Percentiles rank a stretch among this genome's conserved stretches.
phyloP scores from a whole-genome alignment of 37 sponge, comb jelly and placozoan species.

The Axinella damicornis region DNA sequence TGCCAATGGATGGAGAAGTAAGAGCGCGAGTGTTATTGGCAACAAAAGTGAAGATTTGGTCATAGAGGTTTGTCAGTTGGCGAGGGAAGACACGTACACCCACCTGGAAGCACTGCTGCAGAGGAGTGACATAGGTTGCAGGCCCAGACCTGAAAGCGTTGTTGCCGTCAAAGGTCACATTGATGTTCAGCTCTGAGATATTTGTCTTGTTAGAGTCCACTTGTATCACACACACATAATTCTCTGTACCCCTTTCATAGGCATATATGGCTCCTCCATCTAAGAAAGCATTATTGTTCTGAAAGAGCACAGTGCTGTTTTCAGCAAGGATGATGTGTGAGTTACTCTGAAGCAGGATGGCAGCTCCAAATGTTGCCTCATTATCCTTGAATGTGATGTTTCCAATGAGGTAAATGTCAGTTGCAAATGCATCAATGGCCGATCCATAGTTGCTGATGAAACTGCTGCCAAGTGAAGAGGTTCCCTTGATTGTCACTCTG shows the following conservation, averaged over 20 bases:
- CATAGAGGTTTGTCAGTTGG: not conserved
- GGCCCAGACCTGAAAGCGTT: too few relatives aligned
- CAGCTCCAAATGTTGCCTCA: not conserved
- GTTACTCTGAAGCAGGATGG: not conserved
- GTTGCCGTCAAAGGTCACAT: too few relatives aligned
- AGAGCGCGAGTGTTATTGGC: not conserved
- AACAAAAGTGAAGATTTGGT: not conserved
- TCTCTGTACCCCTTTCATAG: not conserved
- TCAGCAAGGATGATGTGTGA: slow-evolving; percentile 13
- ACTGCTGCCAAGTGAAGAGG: not conserved
- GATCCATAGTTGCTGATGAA: not conserved
- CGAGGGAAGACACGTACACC: slow-evolving; percentile 7
- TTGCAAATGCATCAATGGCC: slow-evolving; percentile 7
- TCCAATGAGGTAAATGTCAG: slow-evolving; percentile 7
- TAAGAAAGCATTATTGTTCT: slow-evolving; percentile 12
- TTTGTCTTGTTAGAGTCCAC: slow-evolving; percentile 2
- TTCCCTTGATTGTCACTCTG: not conserved
- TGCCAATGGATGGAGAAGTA: not conserved
- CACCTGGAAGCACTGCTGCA: not conserved
- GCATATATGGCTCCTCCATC: slow-evolving; percentile 25
- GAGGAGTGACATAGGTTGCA: too few relatives aligned
- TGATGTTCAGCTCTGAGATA: not conserved
- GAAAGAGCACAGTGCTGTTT: not conserved
- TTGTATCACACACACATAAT: not conserved
- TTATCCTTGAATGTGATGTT: slow-evolving; percentile 3